A percentile compares a stretch with the other conserved stretches of the same genome.
Conservation (phyloP, 2,888 invertebrate species). For the Drosophila paramelanica region DNA sequence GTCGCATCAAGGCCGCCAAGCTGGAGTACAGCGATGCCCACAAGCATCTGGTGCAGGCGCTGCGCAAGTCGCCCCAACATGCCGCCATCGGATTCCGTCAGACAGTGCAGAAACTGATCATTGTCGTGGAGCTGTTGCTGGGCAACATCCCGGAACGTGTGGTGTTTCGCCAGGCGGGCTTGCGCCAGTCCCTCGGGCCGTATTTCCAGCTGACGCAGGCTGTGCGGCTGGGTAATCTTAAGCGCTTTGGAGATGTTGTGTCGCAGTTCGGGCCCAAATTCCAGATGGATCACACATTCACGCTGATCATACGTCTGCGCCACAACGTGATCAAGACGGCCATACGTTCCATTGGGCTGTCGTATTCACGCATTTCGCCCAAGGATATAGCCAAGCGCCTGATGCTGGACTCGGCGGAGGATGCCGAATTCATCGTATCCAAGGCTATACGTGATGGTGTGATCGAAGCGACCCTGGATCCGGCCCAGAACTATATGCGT, state of each 20-base stretch:
- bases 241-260: slow-evolving; percentile 96
- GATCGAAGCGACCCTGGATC: slow-evolving; percentile 98
- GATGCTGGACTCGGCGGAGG: slow-evolving; percentile 96
- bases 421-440: slow-evolving; percentile 99
- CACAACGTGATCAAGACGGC: slow-evolving; percentile 99
- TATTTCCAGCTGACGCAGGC: slow-evolving; percentile 99
- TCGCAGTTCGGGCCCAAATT: slow-evolving; percentile 96
- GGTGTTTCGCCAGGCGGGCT: slow-evolving; percentile 95
- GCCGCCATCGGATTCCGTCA: slow-evolving; percentile 99
- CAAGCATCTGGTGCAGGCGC: slow-evolving; percentile 96
- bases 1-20: slow-evolving; percentile 98
- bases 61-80: slow-evolving; percentile 98
- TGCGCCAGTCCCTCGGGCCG: slow-evolving; percentile 95
- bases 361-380: slow-evolving; percentile 98
- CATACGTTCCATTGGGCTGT: slow-evolving; percentile 96
- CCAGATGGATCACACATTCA: slow-evolving; percentile 97
- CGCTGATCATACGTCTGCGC: slow-evolving; percentile 96
- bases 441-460: slow-evolving; percentile 99
- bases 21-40: slow-evolving; percentile 99
- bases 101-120: slow-evolving; percentile 97
- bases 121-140: slow-evolving; percentile 96
- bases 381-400: slow-evolving; percentile 97
- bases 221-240: slow-evolving; percentile 97
- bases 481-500: slow-evolving; percentile 97
- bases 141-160: slow-evolving; percentile 99